Evolutionary conservation across 2,888 invertebrate genomes (phyloP).

Genomic region (Prosapia bicincta): DNA sequence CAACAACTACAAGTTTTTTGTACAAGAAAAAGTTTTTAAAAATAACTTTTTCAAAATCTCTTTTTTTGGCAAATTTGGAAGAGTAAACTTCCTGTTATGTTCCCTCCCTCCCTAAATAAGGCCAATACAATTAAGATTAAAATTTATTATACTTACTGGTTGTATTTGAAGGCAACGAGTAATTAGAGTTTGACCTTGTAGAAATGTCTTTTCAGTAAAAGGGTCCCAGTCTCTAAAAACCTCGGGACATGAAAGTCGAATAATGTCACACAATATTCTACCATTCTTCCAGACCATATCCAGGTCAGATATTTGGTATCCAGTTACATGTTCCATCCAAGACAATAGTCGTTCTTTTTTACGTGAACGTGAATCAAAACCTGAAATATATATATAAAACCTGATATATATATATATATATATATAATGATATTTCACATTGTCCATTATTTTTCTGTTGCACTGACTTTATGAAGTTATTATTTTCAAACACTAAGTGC

Average conservation of each 20-base stretch:
- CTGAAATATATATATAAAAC: slow-evolving; percentile 11
- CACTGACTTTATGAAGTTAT: no score
- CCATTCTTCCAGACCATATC: slow-evolving; percentile 23
- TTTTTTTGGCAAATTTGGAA: no score
- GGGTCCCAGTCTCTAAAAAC: background rate
- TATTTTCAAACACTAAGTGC: no score
- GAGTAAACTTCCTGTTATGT: no score
- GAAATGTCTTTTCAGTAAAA: slow-evolving; percentile 8
- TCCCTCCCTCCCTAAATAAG: no score
- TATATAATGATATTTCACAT: no score
- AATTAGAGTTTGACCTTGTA: slow-evolving; percentile 22
- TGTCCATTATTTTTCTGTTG: no score
- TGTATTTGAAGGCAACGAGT: slow-evolving; percentile 18
- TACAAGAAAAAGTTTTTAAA: no score
- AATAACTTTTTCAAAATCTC: no score
- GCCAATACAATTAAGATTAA: no score
- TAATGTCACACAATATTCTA: slow-evolving; percentile 20
- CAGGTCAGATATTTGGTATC: slow-evolving; percentile 10
- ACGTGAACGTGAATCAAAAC: slow-evolving; percentile 20
- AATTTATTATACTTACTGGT: slow-evolving; percentile 18
- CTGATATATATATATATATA: no score
- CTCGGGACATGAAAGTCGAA: slow-evolving; percentile 13
- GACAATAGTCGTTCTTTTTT: slow-evolving; percentile 17
- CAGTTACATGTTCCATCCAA: slow-evolving; percentile 18
- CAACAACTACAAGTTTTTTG: no score